Percentiles rank a stretch among this genome's conserved stretches.
These are phyloP conservation scores for Monodelphis domestica DNA, from an alignment of 2,797 vertebrate species.

Conservation along the genomic window DNA sequence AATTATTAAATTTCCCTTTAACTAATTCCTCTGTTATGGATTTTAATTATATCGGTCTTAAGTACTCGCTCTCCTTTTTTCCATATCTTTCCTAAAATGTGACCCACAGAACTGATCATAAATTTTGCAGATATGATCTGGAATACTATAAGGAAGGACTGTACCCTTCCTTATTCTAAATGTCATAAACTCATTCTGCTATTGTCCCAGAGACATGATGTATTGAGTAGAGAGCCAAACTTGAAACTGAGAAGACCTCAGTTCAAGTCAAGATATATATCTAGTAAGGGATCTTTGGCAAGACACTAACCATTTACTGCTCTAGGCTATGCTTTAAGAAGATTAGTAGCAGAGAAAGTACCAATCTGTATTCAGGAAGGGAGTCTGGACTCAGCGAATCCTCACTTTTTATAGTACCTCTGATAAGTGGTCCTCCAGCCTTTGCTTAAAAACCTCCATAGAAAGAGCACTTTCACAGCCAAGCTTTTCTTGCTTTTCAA, in stretches of 20 bases:
- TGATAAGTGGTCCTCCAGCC: background rate
- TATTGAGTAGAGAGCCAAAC: background rate
- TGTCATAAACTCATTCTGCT: background rate
- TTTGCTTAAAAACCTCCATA: background rate
- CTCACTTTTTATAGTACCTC: background rate
- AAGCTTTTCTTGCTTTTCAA: background rate
- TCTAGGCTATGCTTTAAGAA: background rate
- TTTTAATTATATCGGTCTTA: background rate
- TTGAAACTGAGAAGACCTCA: background rate
- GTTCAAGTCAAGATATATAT: background rate
- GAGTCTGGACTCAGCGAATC: background rate
- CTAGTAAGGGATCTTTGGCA: background rate
- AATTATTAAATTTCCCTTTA: background rate
- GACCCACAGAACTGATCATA: background rate
- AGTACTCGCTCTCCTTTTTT: background rate
- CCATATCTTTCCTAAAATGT: background rate
- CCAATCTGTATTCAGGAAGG: background rate
- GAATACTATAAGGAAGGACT: background rate
- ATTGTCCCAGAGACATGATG: background rate
- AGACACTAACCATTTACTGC: background rate
- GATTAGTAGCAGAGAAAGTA: background rate
- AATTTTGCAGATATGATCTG: background rate
- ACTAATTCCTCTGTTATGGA: background rate
- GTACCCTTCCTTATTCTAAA: background rate
- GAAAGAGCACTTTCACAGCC: background rate